Conservation (phyloP, 2,888 invertebrate species). For the Antheraea assamensis region DNA sequence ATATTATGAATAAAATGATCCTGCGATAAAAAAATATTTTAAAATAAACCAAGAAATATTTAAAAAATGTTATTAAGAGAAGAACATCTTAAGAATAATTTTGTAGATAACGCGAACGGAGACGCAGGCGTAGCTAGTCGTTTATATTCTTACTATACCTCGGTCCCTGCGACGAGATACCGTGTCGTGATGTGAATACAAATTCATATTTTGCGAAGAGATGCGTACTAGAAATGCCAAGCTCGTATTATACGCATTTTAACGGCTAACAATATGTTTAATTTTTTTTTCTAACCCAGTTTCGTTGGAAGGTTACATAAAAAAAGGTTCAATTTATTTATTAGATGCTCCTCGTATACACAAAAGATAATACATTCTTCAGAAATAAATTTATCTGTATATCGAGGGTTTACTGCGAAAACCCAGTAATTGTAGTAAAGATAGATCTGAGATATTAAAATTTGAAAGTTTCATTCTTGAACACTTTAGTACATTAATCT, state of each 20-base stretch:
- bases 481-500: too few relatives aligned
- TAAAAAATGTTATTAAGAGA: too few relatives aligned
- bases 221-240: neutral
- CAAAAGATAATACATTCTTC: neutral
- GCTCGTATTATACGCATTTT: neutral
- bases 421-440: too few relatives aligned
- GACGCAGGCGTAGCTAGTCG: too few relatives aligned
- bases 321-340: neutral
- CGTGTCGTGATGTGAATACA: conserved; percentile 37
- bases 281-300: neutral
- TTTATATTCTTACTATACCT: neutral
- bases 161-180: conserved; percentile 17
- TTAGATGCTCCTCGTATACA: neutral
- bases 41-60: too few relatives aligned
- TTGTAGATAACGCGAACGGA: too few relatives aligned
- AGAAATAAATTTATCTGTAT: neutral
- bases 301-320: neutral
- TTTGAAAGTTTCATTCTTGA: too few relatives aligned
- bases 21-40: too few relatives aligned
- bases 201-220: conserved; percentile 24
- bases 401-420: too few relatives aligned
- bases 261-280: neutral
- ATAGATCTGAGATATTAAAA: too few relatives aligned
- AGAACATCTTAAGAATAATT: too few relatives aligned
- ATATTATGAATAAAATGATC: too few relatives aligned